Base-by-base conservation (phyloP, 2,797 vertebrate genomes). In the Okamejei kenojei region DNA sequence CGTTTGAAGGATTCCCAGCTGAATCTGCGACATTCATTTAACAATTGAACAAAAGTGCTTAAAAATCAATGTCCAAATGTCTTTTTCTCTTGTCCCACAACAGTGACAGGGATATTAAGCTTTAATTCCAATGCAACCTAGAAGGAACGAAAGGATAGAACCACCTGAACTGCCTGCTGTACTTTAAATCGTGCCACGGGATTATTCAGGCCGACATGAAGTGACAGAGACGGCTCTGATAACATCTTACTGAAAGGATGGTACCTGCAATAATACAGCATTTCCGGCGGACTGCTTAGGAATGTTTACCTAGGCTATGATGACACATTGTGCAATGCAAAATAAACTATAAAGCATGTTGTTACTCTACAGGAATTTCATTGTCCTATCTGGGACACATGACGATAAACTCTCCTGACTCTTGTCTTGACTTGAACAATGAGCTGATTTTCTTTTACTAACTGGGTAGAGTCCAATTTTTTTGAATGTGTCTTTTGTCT, bases 181-280 rank as follows among this genome's bases (percentile, higher is more conserved):
- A 26, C 45, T 82, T 82, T 82, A 58, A 86, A 86, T 61, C 63
- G n/a, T 63, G 7, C 26, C 13, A 54, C n/a, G 13, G 13, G 82
- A 19, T 86, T 58, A 17, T 15, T 63, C 1, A n/a, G 13, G n/a
- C 63, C 63, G 58, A 86, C 58, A 29, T 86, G 26, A 65, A 65
- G 9, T 26, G 61, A n/a, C 58, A 63, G 29, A 86, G 61, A 86
- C 32, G 58, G 61, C 58, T 32, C 6, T 63, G 82, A 65, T 81
- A 81, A 81, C 79, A 81, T 32, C 82, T 86, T 29, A 63, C 17
- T 86, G 61, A n/a, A 86, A 65, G 82, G 82, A 65, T 65, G 58
- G 61, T 63, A 86, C 58, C 82, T 86, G 58, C 15, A 32, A 17
- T 86, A 32, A 65, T 32, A 15, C 82, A 86, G 82, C 15, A 86